A percentile compares a stretch with the other conserved stretches of the same genome.
Evolutionary conservation across 2,113 vertebrate genomes (phyloP).

Genomic region (Bucco capensis): DNA sequence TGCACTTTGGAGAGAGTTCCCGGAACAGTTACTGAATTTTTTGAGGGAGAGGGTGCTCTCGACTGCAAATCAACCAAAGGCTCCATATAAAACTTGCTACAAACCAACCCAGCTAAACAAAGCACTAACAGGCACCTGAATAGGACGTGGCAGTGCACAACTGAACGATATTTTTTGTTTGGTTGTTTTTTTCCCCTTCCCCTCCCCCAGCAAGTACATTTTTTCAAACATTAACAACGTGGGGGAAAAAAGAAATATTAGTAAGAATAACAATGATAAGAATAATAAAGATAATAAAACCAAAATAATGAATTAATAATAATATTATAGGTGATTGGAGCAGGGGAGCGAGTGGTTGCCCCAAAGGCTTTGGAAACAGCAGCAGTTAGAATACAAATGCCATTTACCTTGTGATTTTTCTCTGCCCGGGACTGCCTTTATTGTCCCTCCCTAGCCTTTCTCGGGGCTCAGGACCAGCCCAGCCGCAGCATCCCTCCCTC

Average conservation of each 20-base stretch:
- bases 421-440: constrained; percentile 43
- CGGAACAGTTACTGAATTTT: background rate
- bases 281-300: background rate
- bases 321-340: background rate
- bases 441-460: constrained; percentile 53
- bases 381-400: constrained; percentile 31
- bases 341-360: constrained; percentile 24
- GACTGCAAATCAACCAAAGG: background rate
- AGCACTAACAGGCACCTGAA: background rate
- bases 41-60: background rate
- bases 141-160: background rate
- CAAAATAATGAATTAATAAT: too few species aligned
- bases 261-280: background rate
- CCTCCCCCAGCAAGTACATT: constrained; percentile 1
- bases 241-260: background rate
- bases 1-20: background rate
- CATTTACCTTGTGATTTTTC: constrained; percentile 62
- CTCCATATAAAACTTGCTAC: background rate
- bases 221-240: constrained; percentile 24
- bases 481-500: constrained; percentile 34
- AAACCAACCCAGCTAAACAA: background rate
- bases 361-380: background rate
- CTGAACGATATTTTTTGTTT: background rate
- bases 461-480: background rate
- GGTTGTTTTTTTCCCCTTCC: background rate